These are phyloP conservation scores for Percopsis omiscomaycus DNA, from an alignment of 2,797 vertebrate genomes.

Conservation along the genomic window DNA sequence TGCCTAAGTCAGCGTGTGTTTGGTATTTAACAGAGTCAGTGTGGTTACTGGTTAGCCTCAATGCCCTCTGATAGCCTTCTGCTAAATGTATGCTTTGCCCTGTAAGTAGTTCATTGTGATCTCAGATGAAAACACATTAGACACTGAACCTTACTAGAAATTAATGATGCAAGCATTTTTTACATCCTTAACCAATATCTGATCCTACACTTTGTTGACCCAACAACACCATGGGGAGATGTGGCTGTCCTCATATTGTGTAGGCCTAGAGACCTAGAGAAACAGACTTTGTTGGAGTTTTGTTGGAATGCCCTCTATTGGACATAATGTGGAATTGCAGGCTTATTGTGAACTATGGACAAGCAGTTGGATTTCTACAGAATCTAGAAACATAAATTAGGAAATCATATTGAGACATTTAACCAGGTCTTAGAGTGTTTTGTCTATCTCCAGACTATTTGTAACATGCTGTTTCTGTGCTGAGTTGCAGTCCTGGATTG, in stretches of 20 bases:
- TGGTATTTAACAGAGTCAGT: neutral
- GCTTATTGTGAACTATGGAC: too few species aligned
- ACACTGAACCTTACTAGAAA: slow-evolving; percentile 20
- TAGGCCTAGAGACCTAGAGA: too few species aligned
- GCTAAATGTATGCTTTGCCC: neutral
- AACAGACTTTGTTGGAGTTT: too few species aligned
- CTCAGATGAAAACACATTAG: slow-evolving; percentile 25
- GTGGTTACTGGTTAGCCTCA: too few species aligned
- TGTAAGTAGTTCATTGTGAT: slow-evolving; percentile 21
- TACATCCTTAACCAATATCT: slow-evolving; percentile 37
- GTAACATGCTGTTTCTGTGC: slow-evolving; percentile 14
- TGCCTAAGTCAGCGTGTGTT: neutral
- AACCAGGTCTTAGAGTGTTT: neutral
- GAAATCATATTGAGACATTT: too few species aligned
- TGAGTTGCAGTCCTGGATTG: slow-evolving; percentile 3
- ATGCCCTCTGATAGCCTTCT: neutral
- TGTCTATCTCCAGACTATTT: slow-evolving; percentile 70
- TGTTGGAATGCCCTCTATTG: too few species aligned
- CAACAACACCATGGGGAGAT: slow-evolving; percentile 25
- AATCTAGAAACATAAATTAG: too few species aligned
- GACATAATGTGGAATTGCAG: too few species aligned
- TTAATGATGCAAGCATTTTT: slow-evolving; percentile 9
- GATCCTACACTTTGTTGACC: slow-evolving; percentile 57
- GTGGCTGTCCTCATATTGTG: too few species aligned
- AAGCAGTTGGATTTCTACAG: too few species aligned